A percentile compares a stretch with the other conserved stretches of the same genome.
Conservation (phyloP, 2,113 vertebrate genomes). For the Gymnobelideus leadbeateri region DNA sequence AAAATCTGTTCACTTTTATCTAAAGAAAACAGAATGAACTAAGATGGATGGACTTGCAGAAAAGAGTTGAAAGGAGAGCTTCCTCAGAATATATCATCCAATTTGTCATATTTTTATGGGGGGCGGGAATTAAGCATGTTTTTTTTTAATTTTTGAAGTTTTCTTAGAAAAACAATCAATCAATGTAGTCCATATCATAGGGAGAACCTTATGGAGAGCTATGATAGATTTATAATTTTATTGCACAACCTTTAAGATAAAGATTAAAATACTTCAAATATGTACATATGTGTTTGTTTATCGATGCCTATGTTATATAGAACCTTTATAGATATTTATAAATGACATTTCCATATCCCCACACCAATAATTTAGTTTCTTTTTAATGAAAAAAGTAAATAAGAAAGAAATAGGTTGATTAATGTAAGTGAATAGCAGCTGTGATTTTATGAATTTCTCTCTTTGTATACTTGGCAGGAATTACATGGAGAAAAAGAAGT, state of each 20-base stretch:
- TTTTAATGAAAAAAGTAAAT: background rate
- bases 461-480: background rate
- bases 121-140: background rate
- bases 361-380: background rate
- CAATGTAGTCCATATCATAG: background rate
- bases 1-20: background rate
- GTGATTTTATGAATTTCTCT: background rate
- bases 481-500: background rate
- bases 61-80: background rate
- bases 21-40: background rate
- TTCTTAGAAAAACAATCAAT: background rate
- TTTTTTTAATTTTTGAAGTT: background rate
- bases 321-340: background rate
- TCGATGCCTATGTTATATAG: background rate
- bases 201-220: background rate
- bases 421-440: background rate
- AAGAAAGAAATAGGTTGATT: background rate
- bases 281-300: background rate
- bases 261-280: background rate
- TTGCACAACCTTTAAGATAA: background rate
- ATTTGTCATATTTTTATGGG: background rate
- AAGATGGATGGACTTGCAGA: background rate
- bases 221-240: slow-evolving; percentile 6
- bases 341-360: background rate
- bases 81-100: background rate